Percentiles rank a stretch among this genome's conserved stretches.
phyloP scores from a whole-genome alignment of 2,113 vertebrate species.

The Carettochelys insculpta region DNA sequence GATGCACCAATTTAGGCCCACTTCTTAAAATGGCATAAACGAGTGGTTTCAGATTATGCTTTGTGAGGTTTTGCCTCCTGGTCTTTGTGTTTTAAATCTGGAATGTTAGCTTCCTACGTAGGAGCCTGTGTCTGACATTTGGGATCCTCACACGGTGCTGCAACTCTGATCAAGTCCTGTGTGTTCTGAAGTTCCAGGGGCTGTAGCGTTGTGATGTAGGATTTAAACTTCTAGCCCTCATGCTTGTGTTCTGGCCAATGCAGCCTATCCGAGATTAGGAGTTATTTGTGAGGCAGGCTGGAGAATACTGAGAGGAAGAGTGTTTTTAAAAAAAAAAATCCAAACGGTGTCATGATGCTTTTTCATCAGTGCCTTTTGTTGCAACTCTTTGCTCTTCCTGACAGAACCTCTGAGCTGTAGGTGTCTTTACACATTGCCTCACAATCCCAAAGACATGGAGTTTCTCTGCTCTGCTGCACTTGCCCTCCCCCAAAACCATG shows the following conservation, averaged over 20 bases:
- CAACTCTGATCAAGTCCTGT: not conserved
- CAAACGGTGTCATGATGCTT: rapidly evolving
- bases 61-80: not conserved
- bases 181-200: not conserved
- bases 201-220: not conserved
- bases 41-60: rapidly evolving
- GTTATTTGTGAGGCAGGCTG: rapidly evolving
- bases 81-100: rapidly evolving
- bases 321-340: not conserved
- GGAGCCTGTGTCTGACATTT: not conserved
- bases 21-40: rapidly evolving
- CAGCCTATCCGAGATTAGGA: not conserved
- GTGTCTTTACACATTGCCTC: rapidly evolving
- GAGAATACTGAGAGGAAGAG: rapidly evolving
- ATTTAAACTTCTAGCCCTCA: not conserved
- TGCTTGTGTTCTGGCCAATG: not conserved
- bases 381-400: not conserved
- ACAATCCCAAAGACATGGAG: not conserved
- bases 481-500: not conserved
- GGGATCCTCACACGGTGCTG: not conserved
- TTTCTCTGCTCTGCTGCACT: rapidly evolving
- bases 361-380: rapidly evolving
- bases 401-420: not conserved
- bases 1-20: not conserved
- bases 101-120: not conserved